A percentile compares a stretch with the other conserved stretches of the same genome.
phyloP scores from a whole-genome alignment of 2,113 vertebrate species.

The Tichodroma muraria region DNA sequence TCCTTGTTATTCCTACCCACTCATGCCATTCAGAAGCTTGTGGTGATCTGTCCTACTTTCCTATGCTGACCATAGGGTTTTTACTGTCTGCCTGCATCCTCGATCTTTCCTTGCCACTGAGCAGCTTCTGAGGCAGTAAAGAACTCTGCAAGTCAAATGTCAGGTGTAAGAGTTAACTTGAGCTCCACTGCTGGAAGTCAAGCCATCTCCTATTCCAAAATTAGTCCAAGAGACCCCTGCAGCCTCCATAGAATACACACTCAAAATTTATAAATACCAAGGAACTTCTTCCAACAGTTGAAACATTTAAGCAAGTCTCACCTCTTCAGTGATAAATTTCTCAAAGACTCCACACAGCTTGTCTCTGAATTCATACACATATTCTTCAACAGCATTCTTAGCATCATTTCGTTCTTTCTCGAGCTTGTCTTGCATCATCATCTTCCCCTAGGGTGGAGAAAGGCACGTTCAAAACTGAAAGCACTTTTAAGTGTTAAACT shows the following conservation, averaged over 20 bases:
- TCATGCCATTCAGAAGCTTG: fast-evolving
- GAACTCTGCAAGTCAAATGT: background rate
- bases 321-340: slow-evolving; percentile 86
- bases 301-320: slow-evolving; percentile 28
- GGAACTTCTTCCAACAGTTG: background rate
- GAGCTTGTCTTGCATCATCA: slow-evolving; percentile 93
- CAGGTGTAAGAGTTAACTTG: background rate
- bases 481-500: background rate
- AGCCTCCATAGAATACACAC: background rate
- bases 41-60: background rate
- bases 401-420: slow-evolving; percentile 94
- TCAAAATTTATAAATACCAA: background rate
- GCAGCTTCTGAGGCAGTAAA: background rate
- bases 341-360: slow-evolving; percentile 85
- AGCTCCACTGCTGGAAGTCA: background rate
- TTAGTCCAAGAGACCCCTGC: background rate
- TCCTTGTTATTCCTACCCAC: background rate
- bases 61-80: background rate
- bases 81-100: background rate
- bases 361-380: slow-evolving; percentile 91
- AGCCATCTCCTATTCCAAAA: background rate
- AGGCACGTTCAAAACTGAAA: background rate
- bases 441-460: slow-evolving; percentile 76
- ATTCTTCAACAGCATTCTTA: slow-evolving; percentile 94
- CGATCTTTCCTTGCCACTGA: background rate